Evolutionary conservation across 2,888 invertebrate genomes (phyloP).

Genomic region (Notodonta dromedarius): DNA sequence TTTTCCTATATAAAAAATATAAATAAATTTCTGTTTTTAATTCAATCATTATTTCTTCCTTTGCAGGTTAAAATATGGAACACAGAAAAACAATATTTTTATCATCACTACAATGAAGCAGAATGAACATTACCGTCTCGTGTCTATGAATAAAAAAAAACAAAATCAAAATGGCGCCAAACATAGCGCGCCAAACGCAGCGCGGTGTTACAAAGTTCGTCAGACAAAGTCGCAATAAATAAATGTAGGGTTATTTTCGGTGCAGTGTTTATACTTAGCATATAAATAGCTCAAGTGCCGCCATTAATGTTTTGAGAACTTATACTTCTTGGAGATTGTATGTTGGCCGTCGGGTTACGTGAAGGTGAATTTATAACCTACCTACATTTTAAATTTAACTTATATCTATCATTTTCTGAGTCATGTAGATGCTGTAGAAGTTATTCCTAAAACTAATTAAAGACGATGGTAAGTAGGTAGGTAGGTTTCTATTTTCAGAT

Average conservation of each 20-base stretch:
- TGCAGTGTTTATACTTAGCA: constrained; percentile 27
- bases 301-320: constrained; percentile 21
- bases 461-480: too few species aligned
- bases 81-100: background rate
- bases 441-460: too few species aligned
- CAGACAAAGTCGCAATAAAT: constrained; percentile 3
- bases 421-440: background rate
- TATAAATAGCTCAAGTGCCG: constrained; percentile 34
- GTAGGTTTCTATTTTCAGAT: too few species aligned
- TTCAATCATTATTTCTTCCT: too few species aligned
- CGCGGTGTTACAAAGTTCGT: background rate
- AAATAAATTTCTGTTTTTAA: too few species aligned
- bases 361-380: background rate
- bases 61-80: background rate
- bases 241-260: constrained; percentile 21
- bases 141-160: background rate
- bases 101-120: background rate
- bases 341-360: constrained; percentile 5
- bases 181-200: background rate
- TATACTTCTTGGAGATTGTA: constrained; percentile 7
- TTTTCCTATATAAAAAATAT: too few species aligned
- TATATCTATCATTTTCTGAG: constrained; percentile 1
- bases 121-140: background rate
- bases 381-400: background rate
- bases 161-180: constrained; percentile 2